Conservation (phyloP, 2,113 vertebrate genomes). For the Siniperca knerii region DNA sequence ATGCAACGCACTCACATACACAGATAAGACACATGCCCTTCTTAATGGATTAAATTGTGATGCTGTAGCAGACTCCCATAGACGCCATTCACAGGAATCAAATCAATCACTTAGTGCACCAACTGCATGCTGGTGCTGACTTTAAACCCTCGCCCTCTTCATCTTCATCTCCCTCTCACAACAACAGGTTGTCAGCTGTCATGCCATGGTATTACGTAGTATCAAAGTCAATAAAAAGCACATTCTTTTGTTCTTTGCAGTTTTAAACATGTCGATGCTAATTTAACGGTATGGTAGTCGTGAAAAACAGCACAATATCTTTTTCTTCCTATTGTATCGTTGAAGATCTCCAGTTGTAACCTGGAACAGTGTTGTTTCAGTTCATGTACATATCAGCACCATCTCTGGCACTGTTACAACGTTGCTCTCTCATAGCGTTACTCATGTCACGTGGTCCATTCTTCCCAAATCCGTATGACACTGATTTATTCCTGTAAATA, state of each 20-base stretch:
- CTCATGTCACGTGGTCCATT: slow-evolving; percentile 52
- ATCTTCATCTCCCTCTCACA: slow-evolving; percentile 19
- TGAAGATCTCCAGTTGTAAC: not conserved
- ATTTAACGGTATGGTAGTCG: not conserved
- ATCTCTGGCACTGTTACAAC: not conserved
- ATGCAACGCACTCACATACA: not conserved
- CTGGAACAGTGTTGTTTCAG: not conserved
- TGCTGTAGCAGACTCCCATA: not conserved
- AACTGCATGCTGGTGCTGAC: not conserved
- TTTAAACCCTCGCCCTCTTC: slow-evolving; percentile 15
- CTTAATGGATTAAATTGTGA: not conserved
- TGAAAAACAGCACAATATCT: not conserved
- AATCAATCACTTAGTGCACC: slow-evolving; percentile 21
- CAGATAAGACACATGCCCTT: not conserved
- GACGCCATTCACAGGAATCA: slow-evolving; percentile 2
- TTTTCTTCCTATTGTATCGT: not conserved
- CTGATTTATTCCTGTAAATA: slow-evolving; percentile 72
- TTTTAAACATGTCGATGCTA: not conserved
- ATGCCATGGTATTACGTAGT: not conserved
- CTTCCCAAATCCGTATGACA: slow-evolving; percentile 48
- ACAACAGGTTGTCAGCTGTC: slow-evolving; percentile 9
- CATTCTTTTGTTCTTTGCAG: not conserved
- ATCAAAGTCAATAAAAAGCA: slow-evolving; percentile 3
- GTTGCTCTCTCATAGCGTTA: slow-evolving; percentile 21
- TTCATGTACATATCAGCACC: slow-evolving; percentile 8